phyloP scores from a whole-genome alignment of 2,888 invertebrate species.

The Campoletis raptor region DNA sequence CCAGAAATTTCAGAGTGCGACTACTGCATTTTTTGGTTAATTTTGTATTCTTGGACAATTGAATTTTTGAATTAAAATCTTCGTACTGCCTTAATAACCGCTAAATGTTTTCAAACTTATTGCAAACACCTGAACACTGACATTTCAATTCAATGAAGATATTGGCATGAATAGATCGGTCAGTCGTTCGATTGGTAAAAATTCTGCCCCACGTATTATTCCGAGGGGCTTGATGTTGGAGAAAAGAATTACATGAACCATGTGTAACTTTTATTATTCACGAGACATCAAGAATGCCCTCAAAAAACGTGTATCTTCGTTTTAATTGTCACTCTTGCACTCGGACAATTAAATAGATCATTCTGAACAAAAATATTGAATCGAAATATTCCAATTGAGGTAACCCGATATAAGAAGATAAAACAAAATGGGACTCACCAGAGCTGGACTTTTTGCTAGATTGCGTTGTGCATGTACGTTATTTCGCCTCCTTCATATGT shows the following conservation, averaged over 20 bases:
- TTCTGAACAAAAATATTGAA: background rate
- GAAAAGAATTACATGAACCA: too few relatives aligned
- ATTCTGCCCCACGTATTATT: too few relatives aligned
- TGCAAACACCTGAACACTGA: background rate
- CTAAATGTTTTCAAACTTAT: background rate
- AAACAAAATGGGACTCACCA: slow-evolving; percentile 49
- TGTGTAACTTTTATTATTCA: too few relatives aligned
- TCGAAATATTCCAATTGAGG: background rate
- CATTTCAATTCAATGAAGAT: background rate
- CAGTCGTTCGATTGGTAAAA: too few relatives aligned
- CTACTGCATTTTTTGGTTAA: too few relatives aligned
- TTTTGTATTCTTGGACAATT: background rate
- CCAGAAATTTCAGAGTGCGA: too few relatives aligned
- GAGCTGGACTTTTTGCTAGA: slow-evolving; percentile 51
- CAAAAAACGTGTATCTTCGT: too few relatives aligned
- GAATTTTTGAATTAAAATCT: background rate
- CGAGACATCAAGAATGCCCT: too few relatives aligned
- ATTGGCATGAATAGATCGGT: background rate
- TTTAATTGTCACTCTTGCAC: too few relatives aligned
- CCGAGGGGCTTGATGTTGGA: too few relatives aligned
- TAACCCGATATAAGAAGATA: background rate
- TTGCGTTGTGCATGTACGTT: slow-evolving; percentile 30
- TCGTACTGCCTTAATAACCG: background rate
- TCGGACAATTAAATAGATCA: too few relatives aligned
- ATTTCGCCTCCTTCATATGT: slow-evolving; percentile 16